Evolutionary conservation across 2,797 vertebrate species (phyloP).

Genomic region (Ara ararauna): DNA sequence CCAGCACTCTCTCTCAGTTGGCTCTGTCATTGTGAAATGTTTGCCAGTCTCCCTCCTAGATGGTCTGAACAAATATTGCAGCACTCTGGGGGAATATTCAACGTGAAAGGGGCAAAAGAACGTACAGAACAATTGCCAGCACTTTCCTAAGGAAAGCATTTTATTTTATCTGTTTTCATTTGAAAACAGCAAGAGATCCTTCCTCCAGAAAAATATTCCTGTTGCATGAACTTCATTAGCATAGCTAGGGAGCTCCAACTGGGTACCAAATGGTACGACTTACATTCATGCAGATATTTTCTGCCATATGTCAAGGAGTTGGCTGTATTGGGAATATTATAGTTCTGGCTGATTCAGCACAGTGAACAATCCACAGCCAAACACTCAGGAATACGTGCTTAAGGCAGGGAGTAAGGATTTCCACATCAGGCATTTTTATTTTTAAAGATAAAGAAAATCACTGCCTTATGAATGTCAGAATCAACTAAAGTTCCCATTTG

Average conservation of each 20-base stretch:
- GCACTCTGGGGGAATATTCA: background rate
- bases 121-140: background rate
- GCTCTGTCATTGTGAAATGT: background rate
- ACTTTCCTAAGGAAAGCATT: background rate
- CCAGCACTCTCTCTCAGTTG: background rate
- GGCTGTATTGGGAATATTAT: background rate
- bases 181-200: constrained; percentile 24
- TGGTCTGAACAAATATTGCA: background rate
- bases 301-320: constrained; percentile 10
- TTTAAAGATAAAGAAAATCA: background rate
- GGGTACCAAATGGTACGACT: background rate
- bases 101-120: background rate
- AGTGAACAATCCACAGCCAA: background rate
- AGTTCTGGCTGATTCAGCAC: constrained; percentile 33
- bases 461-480: background rate
- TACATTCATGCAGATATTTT: background rate
- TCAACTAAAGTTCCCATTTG: background rate
- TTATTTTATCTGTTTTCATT: constrained; percentile 27
- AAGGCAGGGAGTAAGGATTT: background rate
- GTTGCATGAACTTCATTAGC: constrained; percentile 6
- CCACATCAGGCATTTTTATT: background rate
- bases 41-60: background rate
- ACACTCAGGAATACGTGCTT: background rate
- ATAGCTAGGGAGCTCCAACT: background rate
- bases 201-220: constrained; percentile 26